Percentiles rank a stretch among this genome's conserved stretches.
Conservation (phyloP, 2,888 invertebrate species). For the Sminthurides aquaticus region DNA sequence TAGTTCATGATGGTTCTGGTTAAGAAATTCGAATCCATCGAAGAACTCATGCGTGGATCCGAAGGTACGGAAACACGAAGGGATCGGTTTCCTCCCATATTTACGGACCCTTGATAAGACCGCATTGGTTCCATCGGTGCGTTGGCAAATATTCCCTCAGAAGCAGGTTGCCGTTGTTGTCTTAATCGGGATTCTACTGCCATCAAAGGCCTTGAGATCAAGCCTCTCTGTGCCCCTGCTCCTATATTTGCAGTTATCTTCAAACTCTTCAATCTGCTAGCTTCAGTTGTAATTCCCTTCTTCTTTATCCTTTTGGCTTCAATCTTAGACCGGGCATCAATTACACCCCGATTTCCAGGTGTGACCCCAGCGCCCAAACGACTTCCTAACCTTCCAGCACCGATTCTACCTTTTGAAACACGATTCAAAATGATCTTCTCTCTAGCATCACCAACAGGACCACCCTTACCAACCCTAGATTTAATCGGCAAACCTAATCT, state of each 20-base stretch:
- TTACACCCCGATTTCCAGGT: neutral
- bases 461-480: neutral
- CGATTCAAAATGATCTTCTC: slow-evolving; percentile 42
- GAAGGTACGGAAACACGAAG: neutral
- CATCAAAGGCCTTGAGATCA: neutral
- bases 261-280: slow-evolving; percentile 30
- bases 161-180: neutral
- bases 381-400: slow-evolving; percentile 13
- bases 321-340: slow-evolving; percentile 33
- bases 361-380: neutral
- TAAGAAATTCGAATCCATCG: slow-evolving; percentile 21
- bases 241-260: slow-evolving; percentile 32
- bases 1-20: slow-evolving; percentile 39
- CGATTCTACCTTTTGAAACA: slow-evolving; percentile 38
- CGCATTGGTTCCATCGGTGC: neutral
- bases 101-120: neutral
- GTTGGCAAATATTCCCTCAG: slow-evolving; percentile 1
- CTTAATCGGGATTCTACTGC: neutral
- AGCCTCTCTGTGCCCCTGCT: neutral
- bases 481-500: slow-evolving; percentile 17
- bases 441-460: slow-evolving; percentile 33
- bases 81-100: neutral
- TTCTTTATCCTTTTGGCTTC: slow-evolving; percentile 35
- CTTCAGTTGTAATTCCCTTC: neutral
- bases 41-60: neutral